Percentiles rank a stretch among this genome's conserved stretches.
Conservation (phyloP, 2,888 invertebrate genomes). For the Thelaira solivaga region DNA sequence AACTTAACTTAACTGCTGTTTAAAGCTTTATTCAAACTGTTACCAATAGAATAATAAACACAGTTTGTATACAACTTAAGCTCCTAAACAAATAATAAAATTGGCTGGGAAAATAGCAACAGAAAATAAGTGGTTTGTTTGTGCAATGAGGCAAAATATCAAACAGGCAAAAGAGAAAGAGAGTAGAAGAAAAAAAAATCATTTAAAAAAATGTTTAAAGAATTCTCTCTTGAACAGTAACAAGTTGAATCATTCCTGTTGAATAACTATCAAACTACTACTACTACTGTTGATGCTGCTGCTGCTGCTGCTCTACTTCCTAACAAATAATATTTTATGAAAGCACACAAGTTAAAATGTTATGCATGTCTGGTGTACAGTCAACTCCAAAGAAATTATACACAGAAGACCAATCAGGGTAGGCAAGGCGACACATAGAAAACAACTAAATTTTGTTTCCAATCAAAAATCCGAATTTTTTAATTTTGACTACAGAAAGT, state of each 20-base stretch:
- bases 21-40: neutral
- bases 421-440: no score
- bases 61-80: conserved; percentile 2
- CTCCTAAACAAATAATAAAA: conserved; percentile 23
- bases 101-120: conserved; percentile 52
- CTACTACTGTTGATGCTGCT: no score
- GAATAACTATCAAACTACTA: conserved; percentile 44
- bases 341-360: conserved; percentile 3
- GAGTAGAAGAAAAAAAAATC: neutral
- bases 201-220: conserved; percentile 29
- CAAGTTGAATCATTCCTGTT: conserved; percentile 56
- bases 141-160: neutral
- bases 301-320: no score
- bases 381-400: neutral
- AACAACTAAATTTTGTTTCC: no score
- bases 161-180: neutral
- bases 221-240: conserved; percentile 47
- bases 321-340: conserved; percentile 9
- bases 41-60: neutral
- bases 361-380: neutral
- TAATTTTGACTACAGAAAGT: no score
- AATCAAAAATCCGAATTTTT: no score
- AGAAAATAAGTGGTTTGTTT: conserved; percentile 28
- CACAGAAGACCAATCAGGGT: no score
- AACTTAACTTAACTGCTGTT: neutral